These are phyloP conservation scores for Danaus chrysippus DNA, from an alignment of 2,888 invertebrate genomes.

Conservation along the genomic window DNA sequence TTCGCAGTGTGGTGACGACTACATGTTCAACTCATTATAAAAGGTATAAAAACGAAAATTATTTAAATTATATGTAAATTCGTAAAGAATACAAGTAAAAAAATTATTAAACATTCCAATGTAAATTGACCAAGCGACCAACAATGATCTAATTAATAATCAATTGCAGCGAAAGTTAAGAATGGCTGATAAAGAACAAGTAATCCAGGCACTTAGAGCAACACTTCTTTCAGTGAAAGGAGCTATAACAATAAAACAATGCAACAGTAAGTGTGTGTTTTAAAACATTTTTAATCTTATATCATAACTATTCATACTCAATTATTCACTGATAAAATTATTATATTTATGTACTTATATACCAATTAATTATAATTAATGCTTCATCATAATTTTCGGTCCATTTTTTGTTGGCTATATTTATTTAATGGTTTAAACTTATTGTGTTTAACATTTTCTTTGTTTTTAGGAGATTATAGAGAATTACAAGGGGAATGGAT, in stretches of 20 bases:
- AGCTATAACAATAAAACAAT: conserved; percentile 68
- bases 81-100: no score
- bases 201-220: conserved; percentile 68
- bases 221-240: conserved; percentile 75
- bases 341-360: no score
- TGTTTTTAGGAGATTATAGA: conserved; percentile 77
- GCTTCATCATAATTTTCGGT: no score
- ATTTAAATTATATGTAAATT: conserved; percentile 35
- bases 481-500: conserved; percentile 81
- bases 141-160: neutral
- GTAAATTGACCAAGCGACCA: neutral
- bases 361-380: no score
- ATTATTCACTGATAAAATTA: no score
- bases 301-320: neutral
- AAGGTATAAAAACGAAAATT: conserved; percentile 7
- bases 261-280: conserved; percentile 69
- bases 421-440: conserved; percentile 1
- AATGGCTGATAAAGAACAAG: conserved; percentile 72
- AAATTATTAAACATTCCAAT: no score
- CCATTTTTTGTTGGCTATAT: neutral
- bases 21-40: conserved; percentile 14
- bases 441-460: neutral
- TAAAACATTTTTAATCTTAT: neutral
- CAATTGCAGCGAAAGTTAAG: conserved; percentile 14
- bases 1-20: conserved; percentile 30